Evolutionary conservation across 1,140 invertebrate genomes (phyloP), one percentile per base, ranked within the genome.

Genomic region (Bradynema listronoti): DNA sequence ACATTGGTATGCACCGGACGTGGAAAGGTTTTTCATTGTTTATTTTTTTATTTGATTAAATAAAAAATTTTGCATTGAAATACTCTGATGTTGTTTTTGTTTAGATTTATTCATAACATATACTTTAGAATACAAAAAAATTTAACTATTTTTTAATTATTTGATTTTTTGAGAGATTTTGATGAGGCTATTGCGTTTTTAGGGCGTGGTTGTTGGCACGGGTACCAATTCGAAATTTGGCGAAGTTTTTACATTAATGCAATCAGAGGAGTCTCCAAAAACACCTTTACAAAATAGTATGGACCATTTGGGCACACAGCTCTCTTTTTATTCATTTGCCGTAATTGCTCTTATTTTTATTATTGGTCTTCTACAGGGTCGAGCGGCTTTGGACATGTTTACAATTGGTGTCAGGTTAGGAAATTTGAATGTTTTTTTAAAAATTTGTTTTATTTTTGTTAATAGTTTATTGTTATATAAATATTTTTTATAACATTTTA

Each of bases 201-300:
- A 90, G 87, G 93, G 94, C 46, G 87, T 99, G 66, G 94, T 98
- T 6, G 89, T 97, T 4, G 91, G 88, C 77, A 98, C 91, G 1
- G 95, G 91, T 16, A 87, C 90, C 70, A 88, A 90, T 62, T 95
- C 92, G 50, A 89, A 96, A 80, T 99, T 99, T 83, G 95, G 94
- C 5, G 89, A 95, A 81, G 87, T 99, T 27, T 97, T 97, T 80
- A 87, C 89, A 70, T 92, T 98, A 90, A 98, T 99, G 94, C 87
- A 94, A 81, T 87, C 88, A 0, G 94, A 98, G 82, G 94, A 98
- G 79, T 78, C 93, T 3, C 94, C 94, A 0, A 96, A 97, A 80
- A 99, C 94, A 0, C 94, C 94, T 0, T 81, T 99, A 2, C 94
- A 99, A 81, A 88, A 88, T 75, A 94, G 89, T 33, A 99, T 99